phyloP scores from a whole-genome alignment of 2,888 invertebrate species.

The Quadroppia sp. region DNA sequence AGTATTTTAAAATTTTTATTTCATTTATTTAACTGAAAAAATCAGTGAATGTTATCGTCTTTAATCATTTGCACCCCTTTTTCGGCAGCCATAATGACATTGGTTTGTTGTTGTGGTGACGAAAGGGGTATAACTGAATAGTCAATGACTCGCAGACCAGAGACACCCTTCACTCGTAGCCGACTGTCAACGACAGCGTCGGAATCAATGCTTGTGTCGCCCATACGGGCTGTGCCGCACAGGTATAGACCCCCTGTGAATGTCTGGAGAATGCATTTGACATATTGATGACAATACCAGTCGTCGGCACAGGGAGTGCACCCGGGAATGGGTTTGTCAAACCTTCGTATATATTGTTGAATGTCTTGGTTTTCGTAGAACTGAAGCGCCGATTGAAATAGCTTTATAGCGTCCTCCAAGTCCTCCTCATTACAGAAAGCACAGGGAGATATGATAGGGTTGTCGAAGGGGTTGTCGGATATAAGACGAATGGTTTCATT shows the following conservation, averaged over 20 bases:
- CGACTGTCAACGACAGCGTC: conserved; percentile 30
- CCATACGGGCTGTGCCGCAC: conserved; percentile 34
- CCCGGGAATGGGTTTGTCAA: not conserved
- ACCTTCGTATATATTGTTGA: not conserved
- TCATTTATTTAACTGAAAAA: too few relatives aligned
- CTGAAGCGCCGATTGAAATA: conserved; percentile 16
- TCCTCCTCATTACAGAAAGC: not conserved
- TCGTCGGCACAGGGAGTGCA: conserved; percentile 7
- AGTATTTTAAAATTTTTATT: too few relatives aligned
- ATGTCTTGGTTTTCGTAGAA: not conserved
- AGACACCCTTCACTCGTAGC: conserved; percentile 24
- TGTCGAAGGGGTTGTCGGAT: conserved; percentile 1
- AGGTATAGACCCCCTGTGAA: too few relatives aligned
- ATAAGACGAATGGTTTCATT: conserved; percentile 19
- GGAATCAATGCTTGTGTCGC: not conserved
- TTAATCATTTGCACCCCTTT: too few relatives aligned
- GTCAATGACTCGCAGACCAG: conserved; percentile 30
- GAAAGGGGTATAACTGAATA: conserved; percentile 32
- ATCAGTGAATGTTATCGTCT: too few relatives aligned
- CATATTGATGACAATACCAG: conserved; percentile 15
- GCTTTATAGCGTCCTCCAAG: conserved; percentile 10
- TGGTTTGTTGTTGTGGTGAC: not conserved
- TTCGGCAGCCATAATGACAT: conserved; percentile 37
- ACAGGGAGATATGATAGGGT: not conserved
- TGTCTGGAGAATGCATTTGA: conserved; percentile 17